Evolutionary conservation across 2,888 invertebrate species (phyloP).

Genomic region (Drosophila flavopinicola): DNA sequence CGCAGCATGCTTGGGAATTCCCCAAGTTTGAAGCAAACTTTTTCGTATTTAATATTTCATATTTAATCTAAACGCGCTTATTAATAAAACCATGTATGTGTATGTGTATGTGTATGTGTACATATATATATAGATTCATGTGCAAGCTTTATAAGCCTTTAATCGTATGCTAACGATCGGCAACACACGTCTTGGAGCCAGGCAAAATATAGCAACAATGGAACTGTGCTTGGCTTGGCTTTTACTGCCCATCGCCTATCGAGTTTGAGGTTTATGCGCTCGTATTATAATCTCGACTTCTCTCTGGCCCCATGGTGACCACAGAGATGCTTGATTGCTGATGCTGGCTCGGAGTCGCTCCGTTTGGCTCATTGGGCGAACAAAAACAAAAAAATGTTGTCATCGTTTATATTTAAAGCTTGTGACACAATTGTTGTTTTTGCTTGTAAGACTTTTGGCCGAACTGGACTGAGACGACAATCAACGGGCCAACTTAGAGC

Average conservation of each 20-base stretch:
- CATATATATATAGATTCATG: constrained; percentile 12
- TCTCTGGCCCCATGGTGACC: constrained; percentile 17
- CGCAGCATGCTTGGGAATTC: constrained; percentile 72
- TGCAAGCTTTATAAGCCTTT: constrained; percentile 39
- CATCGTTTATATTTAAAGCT: constrained; percentile 79
- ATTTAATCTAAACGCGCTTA: constrained; percentile 31
- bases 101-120: constrained; percentile 24
- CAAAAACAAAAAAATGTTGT: constrained; percentile 59
- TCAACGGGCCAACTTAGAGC: constrained; percentile 12
- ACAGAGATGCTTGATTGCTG: too few relatives aligned
- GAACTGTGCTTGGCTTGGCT: constrained; percentile 49
- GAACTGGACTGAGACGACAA: constrained; percentile 45
- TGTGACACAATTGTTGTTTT: constrained; percentile 80
- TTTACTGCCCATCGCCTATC: constrained; percentile 49
- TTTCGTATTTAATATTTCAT: constrained; percentile 61
- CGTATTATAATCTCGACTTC: constrained; percentile 52
- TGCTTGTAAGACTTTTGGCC: constrained; percentile 45
- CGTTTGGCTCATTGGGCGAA: constrained; percentile 52
- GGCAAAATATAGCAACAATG: constrained; percentile 44
- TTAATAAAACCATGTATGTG: background rate
- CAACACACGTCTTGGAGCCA: constrained; percentile 31
- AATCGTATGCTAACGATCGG: constrained; percentile 73
- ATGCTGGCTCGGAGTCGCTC: constrained; percentile 37
- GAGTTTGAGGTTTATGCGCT: constrained; percentile 36
- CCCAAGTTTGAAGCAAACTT: constrained; percentile 68